A percentile compares a stretch with the other conserved stretches of the same genome.
phyloP scores from a whole-genome alignment of 1,140 invertebrate species.

The Dendrolimus kikuchii region DNA sequence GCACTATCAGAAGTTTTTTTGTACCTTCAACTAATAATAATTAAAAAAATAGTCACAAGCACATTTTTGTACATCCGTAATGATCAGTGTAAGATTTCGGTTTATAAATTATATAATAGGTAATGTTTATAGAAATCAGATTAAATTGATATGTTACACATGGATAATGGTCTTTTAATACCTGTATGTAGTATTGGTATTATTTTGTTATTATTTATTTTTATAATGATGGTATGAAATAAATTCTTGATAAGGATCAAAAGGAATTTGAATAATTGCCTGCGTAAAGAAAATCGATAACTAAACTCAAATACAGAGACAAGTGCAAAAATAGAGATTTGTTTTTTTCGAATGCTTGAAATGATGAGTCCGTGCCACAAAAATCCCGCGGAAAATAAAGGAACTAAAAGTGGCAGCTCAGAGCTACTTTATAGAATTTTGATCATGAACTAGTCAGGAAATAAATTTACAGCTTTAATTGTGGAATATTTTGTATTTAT shows the following conservation, averaged over 20 bases:
- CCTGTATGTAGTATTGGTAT: conserved; percentile 25
- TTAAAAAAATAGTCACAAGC: conserved; percentile 32
- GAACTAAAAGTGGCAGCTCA: too few species aligned
- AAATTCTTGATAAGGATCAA: conserved; percentile 20
- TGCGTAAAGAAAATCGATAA: too few species aligned
- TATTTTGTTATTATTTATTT: conserved; percentile 20
- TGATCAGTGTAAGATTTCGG: conserved; percentile 52
- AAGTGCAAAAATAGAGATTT: too few species aligned
- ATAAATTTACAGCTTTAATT: too few species aligned
- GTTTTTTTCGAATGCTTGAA: too few species aligned
- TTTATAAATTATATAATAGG: conserved; percentile 63
- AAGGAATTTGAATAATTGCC: conserved; percentile 22
- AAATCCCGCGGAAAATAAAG: too few species aligned
- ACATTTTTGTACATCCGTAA: conserved; percentile 29
- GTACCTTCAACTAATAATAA: conserved; percentile 30
- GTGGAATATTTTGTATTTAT: too few species aligned
- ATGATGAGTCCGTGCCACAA: too few species aligned
- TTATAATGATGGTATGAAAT: conserved; percentile 29
- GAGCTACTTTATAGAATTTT: too few species aligned
- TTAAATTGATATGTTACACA: conserved; percentile 68
- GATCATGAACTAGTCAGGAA: too few species aligned
- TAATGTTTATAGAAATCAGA: conserved; percentile 65
- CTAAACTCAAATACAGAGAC: too few species aligned
- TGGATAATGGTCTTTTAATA: conserved; percentile 57
- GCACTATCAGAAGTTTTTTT: conserved; percentile 41